These are phyloP conservation scores for Sapayoa aenigma DNA, from an alignment of 2,113 vertebrate species.

Conservation along the genomic window DNA sequence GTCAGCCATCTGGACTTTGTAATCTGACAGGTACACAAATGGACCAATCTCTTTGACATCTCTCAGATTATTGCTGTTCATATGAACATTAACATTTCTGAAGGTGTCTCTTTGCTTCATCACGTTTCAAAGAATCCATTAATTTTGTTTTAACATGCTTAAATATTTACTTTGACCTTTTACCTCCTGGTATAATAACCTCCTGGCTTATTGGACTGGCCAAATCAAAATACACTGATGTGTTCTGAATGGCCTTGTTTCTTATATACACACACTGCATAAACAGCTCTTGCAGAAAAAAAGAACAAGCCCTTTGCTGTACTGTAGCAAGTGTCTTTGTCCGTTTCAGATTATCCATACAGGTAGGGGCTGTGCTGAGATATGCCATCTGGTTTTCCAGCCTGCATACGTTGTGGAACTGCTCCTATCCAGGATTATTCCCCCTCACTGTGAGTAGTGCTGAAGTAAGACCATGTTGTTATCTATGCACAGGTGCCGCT, in stretches of 20 bases:
- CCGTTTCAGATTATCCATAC: neutral
- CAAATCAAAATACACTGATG: constrained; percentile 10
- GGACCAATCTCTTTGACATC: neutral
- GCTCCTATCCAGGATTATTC: neutral
- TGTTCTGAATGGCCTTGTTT: neutral
- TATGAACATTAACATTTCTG: constrained; percentile 41
- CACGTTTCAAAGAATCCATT: constrained; percentile 48
- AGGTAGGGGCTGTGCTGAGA: neutral
- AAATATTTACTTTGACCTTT: constrained; percentile 69
- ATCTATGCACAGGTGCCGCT: constrained; percentile 63
- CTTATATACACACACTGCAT: constrained; percentile 21
- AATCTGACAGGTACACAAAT: constrained; percentile 32
- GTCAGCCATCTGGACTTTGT: constrained; percentile 39
- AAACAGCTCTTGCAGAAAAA: constrained; percentile 15
- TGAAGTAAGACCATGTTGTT: neutral
- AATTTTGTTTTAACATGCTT: constrained; percentile 40
- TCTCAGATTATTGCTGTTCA: constrained; percentile 41
- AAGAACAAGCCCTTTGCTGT: accelerated
- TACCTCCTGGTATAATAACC: constrained; percentile 21
- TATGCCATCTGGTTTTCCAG: neutral
- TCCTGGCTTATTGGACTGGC: neutral
- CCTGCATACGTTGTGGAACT: neutral
- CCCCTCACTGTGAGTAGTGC: accelerated
- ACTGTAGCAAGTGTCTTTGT: neutral
- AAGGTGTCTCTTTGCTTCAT: constrained; percentile 43